Conservation (phyloP, 2,888 invertebrate genomes). For the Tenthredo notha region DNA sequence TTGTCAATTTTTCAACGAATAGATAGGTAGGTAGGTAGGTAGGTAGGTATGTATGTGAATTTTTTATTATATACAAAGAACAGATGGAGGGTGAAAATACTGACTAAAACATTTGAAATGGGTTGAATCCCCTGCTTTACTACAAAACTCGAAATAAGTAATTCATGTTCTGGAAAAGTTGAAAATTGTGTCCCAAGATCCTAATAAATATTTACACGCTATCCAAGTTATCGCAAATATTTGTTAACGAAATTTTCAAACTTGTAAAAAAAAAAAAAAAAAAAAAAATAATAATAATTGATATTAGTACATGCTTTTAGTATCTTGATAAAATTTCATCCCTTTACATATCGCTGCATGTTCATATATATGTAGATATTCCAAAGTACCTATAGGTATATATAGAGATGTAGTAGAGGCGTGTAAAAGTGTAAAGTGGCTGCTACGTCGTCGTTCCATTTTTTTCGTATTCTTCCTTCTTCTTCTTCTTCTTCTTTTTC, state of each 20-base stretch:
- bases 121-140: background rate
- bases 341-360: background rate
- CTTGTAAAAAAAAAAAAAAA: background rate
- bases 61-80: background rate
- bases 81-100: background rate
- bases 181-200: background rate
- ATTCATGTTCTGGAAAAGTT: background rate
- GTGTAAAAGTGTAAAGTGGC: constrained; percentile 39
- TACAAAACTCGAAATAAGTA: constrained; percentile 3
- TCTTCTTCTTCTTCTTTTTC: background rate
- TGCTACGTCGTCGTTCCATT: background rate
- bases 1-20: background rate
- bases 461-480: background rate
- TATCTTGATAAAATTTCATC: background rate
- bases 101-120: background rate
- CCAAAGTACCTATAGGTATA: background rate
- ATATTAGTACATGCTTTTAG: background rate
- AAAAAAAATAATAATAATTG: background rate
- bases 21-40: background rate
- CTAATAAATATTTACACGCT: background rate
- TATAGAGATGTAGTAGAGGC: background rate
- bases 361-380: background rate
- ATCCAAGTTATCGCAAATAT: background rate
- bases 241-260: background rate
- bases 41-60: background rate